These are phyloP conservation scores for Dicyrtoma fusca DNA, from an alignment of 2,888 invertebrate species.

Conservation along the genomic window DNA sequence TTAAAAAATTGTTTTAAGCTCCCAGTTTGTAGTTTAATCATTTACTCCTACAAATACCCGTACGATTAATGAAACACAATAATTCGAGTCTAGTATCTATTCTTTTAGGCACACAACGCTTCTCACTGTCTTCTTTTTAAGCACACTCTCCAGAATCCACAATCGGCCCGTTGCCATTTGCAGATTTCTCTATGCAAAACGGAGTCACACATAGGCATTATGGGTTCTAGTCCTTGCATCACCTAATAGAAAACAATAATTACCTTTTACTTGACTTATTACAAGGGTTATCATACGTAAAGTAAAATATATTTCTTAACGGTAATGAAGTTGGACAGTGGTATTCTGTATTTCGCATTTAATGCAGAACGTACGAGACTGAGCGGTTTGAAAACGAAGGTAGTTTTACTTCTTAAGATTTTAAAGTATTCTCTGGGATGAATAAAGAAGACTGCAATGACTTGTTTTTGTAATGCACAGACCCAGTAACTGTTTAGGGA, in stretches of 20 bases:
- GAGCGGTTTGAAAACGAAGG: neutral
- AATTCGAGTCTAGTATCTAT: too few species aligned
- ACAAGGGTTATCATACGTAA: neutral
- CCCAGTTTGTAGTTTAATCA: too few species aligned
- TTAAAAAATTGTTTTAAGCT: slow-evolving; percentile 10
- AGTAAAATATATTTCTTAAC: neutral
- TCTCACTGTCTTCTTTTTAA: too few species aligned
- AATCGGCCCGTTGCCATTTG: too few species aligned
- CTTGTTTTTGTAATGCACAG: neutral
- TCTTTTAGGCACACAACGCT: too few species aligned
- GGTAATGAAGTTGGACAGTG: neutral
- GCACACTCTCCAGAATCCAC: too few species aligned
- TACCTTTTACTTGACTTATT: neutral
- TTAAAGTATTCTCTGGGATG: neutral
- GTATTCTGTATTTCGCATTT: neutral
- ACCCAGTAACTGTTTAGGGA: neutral
- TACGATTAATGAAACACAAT: too few species aligned
- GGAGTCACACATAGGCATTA: too few species aligned
- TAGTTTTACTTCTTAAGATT: neutral
- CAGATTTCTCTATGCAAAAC: too few species aligned
- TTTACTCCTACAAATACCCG: too few species aligned
- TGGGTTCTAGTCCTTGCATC: too few species aligned
- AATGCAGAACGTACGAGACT: neutral
- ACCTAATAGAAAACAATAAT: neutral
- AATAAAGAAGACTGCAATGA: neutral